Percentiles rank a stretch among this genome's conserved stretches.
Conservation (phyloP, 2,888 invertebrate species). For the Bruchidius siliquastri region DNA sequence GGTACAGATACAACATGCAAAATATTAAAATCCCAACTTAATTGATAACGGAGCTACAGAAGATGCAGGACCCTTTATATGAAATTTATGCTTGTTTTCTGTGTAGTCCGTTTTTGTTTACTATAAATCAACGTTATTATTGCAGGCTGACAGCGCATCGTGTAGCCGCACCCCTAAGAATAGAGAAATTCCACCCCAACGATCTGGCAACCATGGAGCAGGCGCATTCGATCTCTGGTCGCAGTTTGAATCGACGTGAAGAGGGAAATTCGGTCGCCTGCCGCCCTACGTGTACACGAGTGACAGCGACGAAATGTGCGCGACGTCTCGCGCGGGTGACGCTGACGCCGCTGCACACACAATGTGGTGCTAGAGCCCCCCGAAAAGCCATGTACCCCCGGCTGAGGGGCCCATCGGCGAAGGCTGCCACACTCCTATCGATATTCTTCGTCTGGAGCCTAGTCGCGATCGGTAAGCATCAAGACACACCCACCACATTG, state of each 20-base stretch:
- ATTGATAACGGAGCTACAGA: too few species aligned
- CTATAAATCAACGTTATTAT: too few species aligned
- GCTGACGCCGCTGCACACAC: not conserved
- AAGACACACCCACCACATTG: conserved; percentile 43
- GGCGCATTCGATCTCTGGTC: not conserved
- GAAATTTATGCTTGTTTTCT: too few species aligned
- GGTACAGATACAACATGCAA: too few species aligned
- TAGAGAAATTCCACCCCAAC: not conserved
- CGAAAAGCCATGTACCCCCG: conserved; percentile 34
- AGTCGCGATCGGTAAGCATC: conserved; percentile 42
- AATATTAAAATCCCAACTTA: too few species aligned
- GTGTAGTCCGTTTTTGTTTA: too few species aligned
- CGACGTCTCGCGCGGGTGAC: not conserved
- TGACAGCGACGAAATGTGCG: not conserved
- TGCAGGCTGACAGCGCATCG: too few species aligned
- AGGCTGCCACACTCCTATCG: conserved; percentile 36
- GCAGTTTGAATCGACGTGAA: not conserved
- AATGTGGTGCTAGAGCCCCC: conserved; percentile 4
- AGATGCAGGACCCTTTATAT: too few species aligned
- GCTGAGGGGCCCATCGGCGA: conserved; percentile 37
- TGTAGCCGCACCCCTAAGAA: not conserved
- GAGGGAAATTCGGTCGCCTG: not conserved
- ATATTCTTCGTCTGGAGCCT: conserved; percentile 41
- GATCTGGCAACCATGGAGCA: not conserved
- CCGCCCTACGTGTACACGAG: not conserved